Evolutionary conservation across 37 sponge, comb jelly and placozoan species (phyloP).

Genomic region (Cladorhizidae sp.): DNA sequence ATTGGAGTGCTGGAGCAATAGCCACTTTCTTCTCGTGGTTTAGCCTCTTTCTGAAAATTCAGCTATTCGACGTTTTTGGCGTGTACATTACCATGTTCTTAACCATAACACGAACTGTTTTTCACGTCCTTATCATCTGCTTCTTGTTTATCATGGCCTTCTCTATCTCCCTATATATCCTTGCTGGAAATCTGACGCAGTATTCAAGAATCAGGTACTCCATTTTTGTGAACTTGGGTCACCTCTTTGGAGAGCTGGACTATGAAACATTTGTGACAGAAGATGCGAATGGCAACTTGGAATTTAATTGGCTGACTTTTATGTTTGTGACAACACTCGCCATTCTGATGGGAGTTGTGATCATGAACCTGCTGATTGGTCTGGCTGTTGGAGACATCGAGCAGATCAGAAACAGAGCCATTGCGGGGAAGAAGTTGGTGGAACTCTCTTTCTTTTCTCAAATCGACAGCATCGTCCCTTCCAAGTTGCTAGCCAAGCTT

Average conservation of each 20-base stretch:
- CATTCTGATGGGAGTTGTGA: slow-evolving; percentile 67
- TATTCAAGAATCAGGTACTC: slow-evolving; percentile 56
- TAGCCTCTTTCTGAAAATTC: slow-evolving; percentile 61
- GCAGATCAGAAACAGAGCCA: slow-evolving; percentile 61
- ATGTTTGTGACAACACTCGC: slow-evolving; percentile 64
- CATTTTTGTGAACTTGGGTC: slow-evolving; percentile 62
- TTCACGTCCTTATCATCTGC: slow-evolving; percentile 57
- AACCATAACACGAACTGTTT: slow-evolving; percentile 60
- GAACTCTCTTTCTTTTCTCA: slow-evolving; percentile 36
- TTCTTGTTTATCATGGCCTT: slow-evolving; percentile 73
- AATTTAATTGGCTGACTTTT: slow-evolving; percentile 39
- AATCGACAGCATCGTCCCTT: slow-evolving; percentile 47
- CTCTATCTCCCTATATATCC: slow-evolving; percentile 68
- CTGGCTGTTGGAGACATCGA: slow-evolving; percentile 93
- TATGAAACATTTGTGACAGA: slow-evolving; percentile 33
- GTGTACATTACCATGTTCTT: slow-evolving; percentile 89
- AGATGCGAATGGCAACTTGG: slow-evolving; percentile 31
- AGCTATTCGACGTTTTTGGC: slow-evolving; percentile 80
- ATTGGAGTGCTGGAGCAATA: slow-evolving; percentile 77
- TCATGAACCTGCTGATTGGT: slow-evolving; percentile 91
- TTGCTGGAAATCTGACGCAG: slow-evolving; percentile 42
- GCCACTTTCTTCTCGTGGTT: slow-evolving; percentile 85
- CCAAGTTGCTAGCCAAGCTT: neutral
- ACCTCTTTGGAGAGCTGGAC: slow-evolving; percentile 72
- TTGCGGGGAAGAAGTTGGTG: slow-evolving; percentile 33